Conservation (phyloP, 2,888 invertebrate genomes). For the Dysmachus trigonus region DNA sequence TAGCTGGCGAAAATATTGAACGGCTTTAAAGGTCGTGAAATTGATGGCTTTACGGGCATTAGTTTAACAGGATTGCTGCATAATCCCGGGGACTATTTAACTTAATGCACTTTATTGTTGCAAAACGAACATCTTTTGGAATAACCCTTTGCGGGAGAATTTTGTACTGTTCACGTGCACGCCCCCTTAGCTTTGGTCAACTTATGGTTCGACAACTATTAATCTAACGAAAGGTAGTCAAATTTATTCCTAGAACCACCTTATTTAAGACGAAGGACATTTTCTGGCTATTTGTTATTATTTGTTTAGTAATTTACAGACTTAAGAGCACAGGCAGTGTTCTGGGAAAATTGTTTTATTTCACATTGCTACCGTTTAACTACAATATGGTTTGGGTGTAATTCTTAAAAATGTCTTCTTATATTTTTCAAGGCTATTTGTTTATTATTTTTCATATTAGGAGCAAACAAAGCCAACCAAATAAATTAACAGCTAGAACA, state of each 20-base stretch:
- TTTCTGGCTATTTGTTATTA: neutral
- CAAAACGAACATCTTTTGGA: neutral
- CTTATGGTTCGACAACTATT: neutral
- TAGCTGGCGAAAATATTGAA: neutral
- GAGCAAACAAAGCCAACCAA: neutral
- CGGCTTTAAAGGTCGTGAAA: neutral
- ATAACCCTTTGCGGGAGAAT: slow-evolving; percentile 2
- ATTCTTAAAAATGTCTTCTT: neutral
- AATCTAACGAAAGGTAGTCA: neutral
- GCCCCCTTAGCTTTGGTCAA: neutral
- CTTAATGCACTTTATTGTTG: slow-evolving; percentile 17
- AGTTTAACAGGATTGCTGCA: slow-evolving; percentile 2
- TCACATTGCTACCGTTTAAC: neutral
- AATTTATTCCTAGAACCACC: neutral
- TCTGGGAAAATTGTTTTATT: neutral
- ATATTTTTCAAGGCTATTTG: neutral
- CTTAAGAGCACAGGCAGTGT: neutral
- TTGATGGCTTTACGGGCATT: slow-evolving; percentile 25
- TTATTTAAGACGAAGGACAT: neutral
- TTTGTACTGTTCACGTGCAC: neutral
- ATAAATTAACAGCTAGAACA: neutral
- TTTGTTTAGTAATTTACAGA: slow-evolving; percentile 1
- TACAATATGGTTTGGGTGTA: neutral
- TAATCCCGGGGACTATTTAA: slow-evolving; percentile 6
- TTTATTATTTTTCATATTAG: neutral